Evolutionary conservation across 2,113 vertebrate genomes (phyloP).

Genomic region (Bungarus multicinctus): DNA sequence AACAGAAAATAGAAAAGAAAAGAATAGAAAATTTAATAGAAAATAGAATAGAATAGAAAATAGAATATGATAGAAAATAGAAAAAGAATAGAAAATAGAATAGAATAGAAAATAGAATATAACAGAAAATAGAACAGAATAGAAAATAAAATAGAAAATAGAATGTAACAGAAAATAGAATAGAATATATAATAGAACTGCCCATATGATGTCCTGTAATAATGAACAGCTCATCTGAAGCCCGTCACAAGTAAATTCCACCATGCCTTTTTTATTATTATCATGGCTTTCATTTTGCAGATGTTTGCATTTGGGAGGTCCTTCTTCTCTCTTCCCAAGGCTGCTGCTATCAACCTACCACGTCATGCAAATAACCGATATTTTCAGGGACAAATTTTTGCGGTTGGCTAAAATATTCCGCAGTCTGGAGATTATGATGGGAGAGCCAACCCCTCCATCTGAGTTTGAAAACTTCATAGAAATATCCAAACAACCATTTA

Average conservation of each 20-base stretch:
- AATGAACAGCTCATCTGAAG: background rate
- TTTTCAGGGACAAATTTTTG: background rate
- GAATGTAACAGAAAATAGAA: background rate
- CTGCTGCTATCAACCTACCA: background rate
- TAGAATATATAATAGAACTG: background rate
- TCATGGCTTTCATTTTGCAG: background rate
- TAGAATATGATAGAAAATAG: background rate
- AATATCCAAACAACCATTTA: background rate
- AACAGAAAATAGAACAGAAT: too few species aligned
- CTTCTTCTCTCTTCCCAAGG: too few species aligned
- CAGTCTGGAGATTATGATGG: background rate
- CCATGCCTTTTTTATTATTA: too few species aligned
- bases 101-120: too few species aligned
- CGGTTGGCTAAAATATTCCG: too few species aligned
- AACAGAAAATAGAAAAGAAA: too few species aligned
- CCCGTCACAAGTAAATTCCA: background rate
- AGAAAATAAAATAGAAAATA: background rate
- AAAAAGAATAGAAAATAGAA: too few species aligned
- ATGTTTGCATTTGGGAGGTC: background rate
- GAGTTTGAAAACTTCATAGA: background rate
- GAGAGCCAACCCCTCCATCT: background rate
- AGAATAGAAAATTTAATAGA: too few species aligned
- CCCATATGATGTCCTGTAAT: background rate
- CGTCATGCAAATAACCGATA: background rate
- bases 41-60: background rate